phyloP scores from a whole-genome alignment of 2,888 invertebrate genomes.

The Leptopilina myrica region DNA sequence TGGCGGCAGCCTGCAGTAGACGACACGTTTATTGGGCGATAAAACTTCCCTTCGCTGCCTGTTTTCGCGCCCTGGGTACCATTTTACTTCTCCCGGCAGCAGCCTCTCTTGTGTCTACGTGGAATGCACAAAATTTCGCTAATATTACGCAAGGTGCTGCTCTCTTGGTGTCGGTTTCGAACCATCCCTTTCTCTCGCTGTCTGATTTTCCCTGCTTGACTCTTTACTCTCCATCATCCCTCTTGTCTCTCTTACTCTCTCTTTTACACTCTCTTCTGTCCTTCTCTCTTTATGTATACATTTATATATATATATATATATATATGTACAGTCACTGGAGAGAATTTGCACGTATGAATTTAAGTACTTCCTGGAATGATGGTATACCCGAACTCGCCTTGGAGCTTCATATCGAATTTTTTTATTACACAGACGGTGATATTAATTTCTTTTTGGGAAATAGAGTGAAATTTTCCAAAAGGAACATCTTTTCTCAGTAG shows the following conservation, averaged over 20 bases:
- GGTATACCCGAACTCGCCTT: slow-evolving; percentile 44
- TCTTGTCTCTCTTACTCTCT: background rate
- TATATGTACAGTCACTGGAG: background rate
- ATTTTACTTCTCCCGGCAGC: slow-evolving; percentile 31
- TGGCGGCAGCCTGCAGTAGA: slow-evolving; percentile 62
- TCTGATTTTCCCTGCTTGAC: slow-evolving; percentile 1
- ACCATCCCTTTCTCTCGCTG: slow-evolving; percentile 7
- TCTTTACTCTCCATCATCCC: slow-evolving; percentile 18
- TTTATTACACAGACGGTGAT: no score
- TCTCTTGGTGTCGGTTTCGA: slow-evolving; percentile 37
- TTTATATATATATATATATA: no score
- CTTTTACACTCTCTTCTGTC: no score
- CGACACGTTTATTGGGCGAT: slow-evolving; percentile 74
- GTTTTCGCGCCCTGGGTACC: slow-evolving; percentile 55
- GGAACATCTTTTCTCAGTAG: no score
- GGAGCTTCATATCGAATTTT: slow-evolving; percentile 52
- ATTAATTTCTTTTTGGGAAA: no score
- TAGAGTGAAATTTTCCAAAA: no score
- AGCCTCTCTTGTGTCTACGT: slow-evolving; percentile 58
- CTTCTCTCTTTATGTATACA: no score
- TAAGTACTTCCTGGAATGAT: slow-evolving; percentile 15
- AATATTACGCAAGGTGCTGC: slow-evolving; percentile 60
- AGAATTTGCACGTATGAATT: slow-evolving; percentile 35
- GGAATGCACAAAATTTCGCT: slow-evolving; percentile 71
- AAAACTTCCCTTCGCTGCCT: slow-evolving; percentile 68